Conservation (phyloP, 2,113 vertebrate genomes). For the Proterorhinus semilunaris region DNA sequence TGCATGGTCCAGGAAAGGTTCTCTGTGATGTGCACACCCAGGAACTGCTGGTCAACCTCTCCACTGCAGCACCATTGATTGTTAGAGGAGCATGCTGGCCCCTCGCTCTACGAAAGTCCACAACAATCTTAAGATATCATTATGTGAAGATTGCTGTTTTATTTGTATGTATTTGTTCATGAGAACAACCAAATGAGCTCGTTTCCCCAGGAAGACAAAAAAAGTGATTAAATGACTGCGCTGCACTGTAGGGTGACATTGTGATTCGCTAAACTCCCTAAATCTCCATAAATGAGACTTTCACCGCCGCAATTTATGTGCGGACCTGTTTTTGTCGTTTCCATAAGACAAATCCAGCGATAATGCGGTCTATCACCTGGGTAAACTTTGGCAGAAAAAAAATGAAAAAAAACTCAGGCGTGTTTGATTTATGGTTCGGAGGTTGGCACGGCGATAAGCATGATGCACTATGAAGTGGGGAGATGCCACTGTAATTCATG, state of each 20-base stretch:
- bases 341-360: conserved; percentile 4
- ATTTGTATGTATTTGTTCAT: no score
- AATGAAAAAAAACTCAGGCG: background rate
- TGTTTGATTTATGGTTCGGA: conserved; percentile 53
- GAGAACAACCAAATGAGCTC: no score
- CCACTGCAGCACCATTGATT: no score
- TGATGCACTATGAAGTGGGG: conserved; percentile 34
- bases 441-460: conserved; percentile 30
- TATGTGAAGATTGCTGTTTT: no score
- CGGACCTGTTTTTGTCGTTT: background rate
- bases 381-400: conserved; percentile 23
- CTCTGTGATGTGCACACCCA: no score
- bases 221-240: background rate
- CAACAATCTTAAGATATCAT: no score
- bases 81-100: no score
- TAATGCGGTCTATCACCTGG: conserved; percentile 13
- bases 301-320: background rate
- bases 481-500: conserved; percentile 27
- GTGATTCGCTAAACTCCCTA: background rate
- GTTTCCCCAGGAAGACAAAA: background rate
- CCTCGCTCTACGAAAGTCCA: no score
- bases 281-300: conserved; percentile 2
- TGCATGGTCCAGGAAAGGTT: no score
- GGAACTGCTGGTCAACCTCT: no score
- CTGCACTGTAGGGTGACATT: background rate